Conservation (phyloP, 2,113 vertebrate species). For the Pterocles burchelli region DNA sequence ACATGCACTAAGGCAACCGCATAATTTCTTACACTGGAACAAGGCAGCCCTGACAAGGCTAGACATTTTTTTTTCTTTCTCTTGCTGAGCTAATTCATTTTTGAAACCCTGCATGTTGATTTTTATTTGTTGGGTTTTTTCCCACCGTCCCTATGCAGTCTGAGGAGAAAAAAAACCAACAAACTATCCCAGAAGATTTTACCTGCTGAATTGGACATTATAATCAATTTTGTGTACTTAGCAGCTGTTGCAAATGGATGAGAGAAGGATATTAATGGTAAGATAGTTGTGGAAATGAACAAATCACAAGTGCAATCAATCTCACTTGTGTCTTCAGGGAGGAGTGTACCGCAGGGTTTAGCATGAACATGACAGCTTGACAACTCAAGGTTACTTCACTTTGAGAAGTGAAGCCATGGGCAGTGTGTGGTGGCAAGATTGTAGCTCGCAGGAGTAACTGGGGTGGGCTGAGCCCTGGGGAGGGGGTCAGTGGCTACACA, state of each 20-base stretch:
- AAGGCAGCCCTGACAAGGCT: neutral
- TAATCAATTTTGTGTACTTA: slow-evolving; percentile 41
- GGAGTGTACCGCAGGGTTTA: neutral
- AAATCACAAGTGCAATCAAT: slow-evolving; percentile 44
- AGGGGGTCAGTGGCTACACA: rapidly evolving
- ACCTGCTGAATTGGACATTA: slow-evolving; percentile 12
- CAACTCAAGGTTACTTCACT: neutral
- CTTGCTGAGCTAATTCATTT: slow-evolving; percentile 41
- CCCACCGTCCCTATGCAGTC: neutral
- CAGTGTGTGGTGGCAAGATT: rapidly evolving
- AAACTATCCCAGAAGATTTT: neutral
- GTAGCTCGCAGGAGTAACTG: rapidly evolving
- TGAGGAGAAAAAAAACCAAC: neutral
- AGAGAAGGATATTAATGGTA: slow-evolving; percentile 15
- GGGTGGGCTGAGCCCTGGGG: neutral
- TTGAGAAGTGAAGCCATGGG: neutral
- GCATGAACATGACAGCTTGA: neutral
- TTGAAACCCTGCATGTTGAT: neutral
- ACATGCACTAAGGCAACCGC: neutral
- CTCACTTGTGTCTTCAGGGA: slow-evolving; percentile 16
- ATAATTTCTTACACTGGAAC: neutral
- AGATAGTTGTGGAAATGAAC: slow-evolving; percentile 31
- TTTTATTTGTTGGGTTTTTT: neutral
- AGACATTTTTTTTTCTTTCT: neutral
- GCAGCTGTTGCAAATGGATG: slow-evolving; percentile 10